Evolutionary conservation across 2,113 vertebrate genomes (phyloP), one percentile per base, ranked within the genome.

Genomic region (Anseranas semipalmata): DNA sequence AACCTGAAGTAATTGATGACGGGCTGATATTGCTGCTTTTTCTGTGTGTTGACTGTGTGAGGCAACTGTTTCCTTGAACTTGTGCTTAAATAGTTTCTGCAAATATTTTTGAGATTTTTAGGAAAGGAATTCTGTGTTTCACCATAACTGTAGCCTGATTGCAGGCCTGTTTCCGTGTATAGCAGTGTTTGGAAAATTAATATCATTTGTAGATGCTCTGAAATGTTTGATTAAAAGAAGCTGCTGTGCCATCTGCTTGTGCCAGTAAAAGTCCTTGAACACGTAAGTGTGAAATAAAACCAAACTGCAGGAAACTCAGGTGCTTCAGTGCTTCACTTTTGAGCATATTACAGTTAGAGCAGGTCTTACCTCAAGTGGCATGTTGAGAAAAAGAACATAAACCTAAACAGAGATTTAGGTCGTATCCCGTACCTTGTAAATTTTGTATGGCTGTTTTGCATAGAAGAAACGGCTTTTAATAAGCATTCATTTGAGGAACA

Each of bases 401-500:
- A 52, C 53, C 17, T 66, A 32, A 80, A 53, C 12, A 78, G 22
- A 39, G 48, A 85, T 90, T 82, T 90, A 79, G 73, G 60, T 85
- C 35, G 37, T n/a, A 24, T 67, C 50, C 82, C 79, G 28, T 75
- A 79, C 33, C 56, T 67, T n/a, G 14, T 74, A 13, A 59, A 71
- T 85, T 85, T 22, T 39, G 7, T 67, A 3, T n/a, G 55, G 12
- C 46, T 93, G 16, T 50, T 74, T 53, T 73, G 14, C 81, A 22
- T 33, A 6, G 85, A 39, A 71, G 73, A 71, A 78, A 25, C 63
- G 45, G 32, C 4, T 2, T 19, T 41, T 48, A 63, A 72, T 39
- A 0, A 0, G 0, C 37, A 4, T 46, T 72, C 5, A 11, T 79
- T 85, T 94, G 20, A 37, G 43, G 17, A 62, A n/a, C n/a, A n/a